A percentile compares a stretch with the other conserved stretches of the same genome.
These are phyloP conservation scores for Lamprotornis superbus DNA, from an alignment of 2,113 vertebrate species.

Conservation along the genomic window DNA sequence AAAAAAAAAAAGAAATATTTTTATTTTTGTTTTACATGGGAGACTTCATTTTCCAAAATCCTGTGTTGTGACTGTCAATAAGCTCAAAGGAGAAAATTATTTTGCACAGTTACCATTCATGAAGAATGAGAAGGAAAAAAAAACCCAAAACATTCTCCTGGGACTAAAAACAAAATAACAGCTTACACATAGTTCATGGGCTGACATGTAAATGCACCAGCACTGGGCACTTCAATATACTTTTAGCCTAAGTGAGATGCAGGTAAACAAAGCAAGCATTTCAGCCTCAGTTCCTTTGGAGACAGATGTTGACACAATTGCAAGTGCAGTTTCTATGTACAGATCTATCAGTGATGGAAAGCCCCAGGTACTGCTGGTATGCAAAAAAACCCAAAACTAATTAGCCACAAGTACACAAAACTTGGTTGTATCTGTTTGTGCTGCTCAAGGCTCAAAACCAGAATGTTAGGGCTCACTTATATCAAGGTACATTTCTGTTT, in stretches of 20 bases:
- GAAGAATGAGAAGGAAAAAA: background rate
- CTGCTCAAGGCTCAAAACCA: background rate
- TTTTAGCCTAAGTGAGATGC: background rate
- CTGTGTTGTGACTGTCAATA: background rate
- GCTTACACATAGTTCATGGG: background rate
- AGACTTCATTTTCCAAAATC: background rate
- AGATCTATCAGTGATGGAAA: background rate
- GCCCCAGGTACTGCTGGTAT: background rate
- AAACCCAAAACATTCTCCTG: background rate
- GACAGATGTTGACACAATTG: background rate
- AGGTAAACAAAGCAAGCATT: background rate
- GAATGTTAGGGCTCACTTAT: background rate
- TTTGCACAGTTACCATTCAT: background rate
- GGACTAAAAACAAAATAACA: background rate
- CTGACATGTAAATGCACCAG: background rate
- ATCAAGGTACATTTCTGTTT: background rate
- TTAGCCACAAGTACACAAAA: background rate
- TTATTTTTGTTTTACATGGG: fast-evolving
- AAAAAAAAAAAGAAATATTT: background rate
- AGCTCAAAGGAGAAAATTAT: background rate
- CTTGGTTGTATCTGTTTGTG: background rate
- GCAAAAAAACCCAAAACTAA: background rate
- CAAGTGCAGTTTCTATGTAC: background rate
- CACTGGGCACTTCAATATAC: background rate
- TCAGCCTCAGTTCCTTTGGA: background rate